A percentile compares a stretch with the other conserved stretches of the same genome.
Conservation (phyloP, 1,140 invertebrate species). For the Drosophila busckii region DNA sequence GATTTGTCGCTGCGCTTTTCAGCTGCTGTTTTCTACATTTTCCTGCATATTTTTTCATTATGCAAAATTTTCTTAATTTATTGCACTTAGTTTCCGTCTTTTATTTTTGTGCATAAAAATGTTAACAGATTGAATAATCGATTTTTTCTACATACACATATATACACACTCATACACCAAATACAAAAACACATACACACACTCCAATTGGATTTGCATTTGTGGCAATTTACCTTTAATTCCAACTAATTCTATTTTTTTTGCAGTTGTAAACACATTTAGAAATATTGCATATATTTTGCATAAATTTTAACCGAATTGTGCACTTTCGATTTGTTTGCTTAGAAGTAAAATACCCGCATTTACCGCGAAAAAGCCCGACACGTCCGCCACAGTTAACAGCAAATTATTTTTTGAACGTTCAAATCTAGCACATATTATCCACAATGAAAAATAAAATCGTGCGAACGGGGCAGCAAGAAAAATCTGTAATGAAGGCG, state of each 20-base stretch:
- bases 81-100: slow-evolving; percentile 39
- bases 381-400: slow-evolving; percentile 42
- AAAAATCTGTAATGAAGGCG: no score
- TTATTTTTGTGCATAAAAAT: slow-evolving; percentile 35
- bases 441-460: no score
- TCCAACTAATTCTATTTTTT: slow-evolving; percentile 47
- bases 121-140: slow-evolving; percentile 70
- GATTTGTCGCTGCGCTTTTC: slow-evolving; percentile 19
- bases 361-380: slow-evolving; percentile 61
- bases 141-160: slow-evolving; percentile 52
- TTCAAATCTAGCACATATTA: no score
- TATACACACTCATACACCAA: slow-evolving; percentile 32
- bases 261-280: slow-evolving; percentile 53
- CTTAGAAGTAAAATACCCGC: slow-evolving; percentile 74
- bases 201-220: slow-evolving; percentile 16
- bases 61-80: slow-evolving; percentile 35
- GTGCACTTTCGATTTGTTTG: slow-evolving; percentile 51
- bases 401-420: slow-evolving; percentile 35
- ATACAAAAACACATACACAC: slow-evolving; percentile 28
- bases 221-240: slow-evolving; percentile 57
- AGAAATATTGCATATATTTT: slow-evolving; percentile 48
- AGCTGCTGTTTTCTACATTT: slow-evolving; percentile 1
- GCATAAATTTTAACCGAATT: slow-evolving; percentile 45
- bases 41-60: slow-evolving; percentile 31
- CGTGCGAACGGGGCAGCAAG: no score